A percentile compares a stretch with the other conserved stretches of the same genome.
phyloP scores from a whole-genome alignment of 1,140 invertebrate species.

The Papilio helenus region DNA sequence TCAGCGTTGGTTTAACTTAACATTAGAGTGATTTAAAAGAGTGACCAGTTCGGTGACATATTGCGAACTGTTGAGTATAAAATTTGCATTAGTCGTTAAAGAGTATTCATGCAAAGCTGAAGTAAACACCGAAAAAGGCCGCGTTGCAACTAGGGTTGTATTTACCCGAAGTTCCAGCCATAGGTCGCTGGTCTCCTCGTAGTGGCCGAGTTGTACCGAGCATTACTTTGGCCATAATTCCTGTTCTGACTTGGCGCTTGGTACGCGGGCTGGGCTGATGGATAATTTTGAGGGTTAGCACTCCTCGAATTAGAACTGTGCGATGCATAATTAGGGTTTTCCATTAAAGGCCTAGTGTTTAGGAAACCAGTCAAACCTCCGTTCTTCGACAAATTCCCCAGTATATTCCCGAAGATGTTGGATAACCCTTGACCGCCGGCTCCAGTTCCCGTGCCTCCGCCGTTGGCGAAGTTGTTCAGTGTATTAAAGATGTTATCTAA shows the following conservation, averaged over 20 bases:
- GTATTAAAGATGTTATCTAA: conserved; percentile 66
- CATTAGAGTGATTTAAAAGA: not conserved
- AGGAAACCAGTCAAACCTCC: conserved; percentile 65
- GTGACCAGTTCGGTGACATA: not conserved
- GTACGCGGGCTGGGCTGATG: conserved; percentile 65
- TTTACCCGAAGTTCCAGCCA: conserved; percentile 82
- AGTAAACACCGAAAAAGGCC: conserved; percentile 48
- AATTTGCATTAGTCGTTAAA: conserved; percentile 27
- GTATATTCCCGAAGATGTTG: conserved; percentile 72
- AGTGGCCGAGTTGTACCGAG: conserved; percentile 59
- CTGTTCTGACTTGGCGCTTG: conserved; percentile 64
- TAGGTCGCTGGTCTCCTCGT: conserved; percentile 71
- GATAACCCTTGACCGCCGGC: conserved; percentile 53
- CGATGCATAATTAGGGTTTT: conserved; percentile 74
- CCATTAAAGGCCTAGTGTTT: conserved; percentile 74
- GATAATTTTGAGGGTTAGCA: conserved; percentile 70
- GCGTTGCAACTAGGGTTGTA: conserved; percentile 44
- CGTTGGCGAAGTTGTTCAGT: conserved; percentile 60
- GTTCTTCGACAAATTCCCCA: conserved; percentile 69
- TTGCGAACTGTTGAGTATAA: conserved; percentile 22
- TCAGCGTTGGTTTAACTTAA: not conserved
- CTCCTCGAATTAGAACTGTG: conserved; percentile 69
- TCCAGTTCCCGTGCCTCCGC: conserved; percentile 49
- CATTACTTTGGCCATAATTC: conserved; percentile 70
- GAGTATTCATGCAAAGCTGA: conserved; percentile 52